Evolutionary conservation across 2,113 vertebrate genomes (phyloP).

Genomic region (Bubo scandiacus): DNA sequence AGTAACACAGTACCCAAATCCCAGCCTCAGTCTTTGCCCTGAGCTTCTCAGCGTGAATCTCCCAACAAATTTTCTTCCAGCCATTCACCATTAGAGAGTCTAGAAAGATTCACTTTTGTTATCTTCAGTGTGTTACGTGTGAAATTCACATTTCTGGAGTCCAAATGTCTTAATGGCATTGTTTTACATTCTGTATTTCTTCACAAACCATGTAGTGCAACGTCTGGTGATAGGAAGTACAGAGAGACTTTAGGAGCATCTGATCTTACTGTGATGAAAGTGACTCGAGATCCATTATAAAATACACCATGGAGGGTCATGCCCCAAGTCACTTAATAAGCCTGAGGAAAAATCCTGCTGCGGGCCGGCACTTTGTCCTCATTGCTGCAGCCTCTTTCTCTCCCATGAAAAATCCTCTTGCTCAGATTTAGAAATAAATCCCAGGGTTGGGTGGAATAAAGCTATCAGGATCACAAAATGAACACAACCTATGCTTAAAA

Average conservation of each 20-base stretch:
- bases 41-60: not conserved
- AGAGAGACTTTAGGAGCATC: not conserved
- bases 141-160: not conserved
- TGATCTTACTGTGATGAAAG: not conserved
- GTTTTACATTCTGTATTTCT: not conserved
- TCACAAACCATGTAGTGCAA: not conserved
- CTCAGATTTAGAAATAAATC: constrained; percentile 27
- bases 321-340: constrained; percentile 29
- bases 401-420: constrained; percentile 14
- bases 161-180: not conserved
- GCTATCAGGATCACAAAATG: not conserved
- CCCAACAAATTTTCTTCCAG: not conserved
- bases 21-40: not conserved
- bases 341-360: not conserved
- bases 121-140: not conserved
- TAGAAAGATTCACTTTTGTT: not conserved
- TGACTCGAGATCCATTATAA: constrained; percentile 4
- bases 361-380: not conserved
- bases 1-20: not conserved
- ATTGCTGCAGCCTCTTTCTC: not conserved
- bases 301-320: not conserved
- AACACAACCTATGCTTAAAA: constrained; percentile 32
- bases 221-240: not conserved
- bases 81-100: not conserved
- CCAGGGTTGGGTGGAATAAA: not conserved